Percentiles rank a stretch among this genome's conserved stretches.
Evolutionary conservation across 2,113 vertebrate genomes (phyloP).

Genomic region (Dicrurus megarhynchus): DNA sequence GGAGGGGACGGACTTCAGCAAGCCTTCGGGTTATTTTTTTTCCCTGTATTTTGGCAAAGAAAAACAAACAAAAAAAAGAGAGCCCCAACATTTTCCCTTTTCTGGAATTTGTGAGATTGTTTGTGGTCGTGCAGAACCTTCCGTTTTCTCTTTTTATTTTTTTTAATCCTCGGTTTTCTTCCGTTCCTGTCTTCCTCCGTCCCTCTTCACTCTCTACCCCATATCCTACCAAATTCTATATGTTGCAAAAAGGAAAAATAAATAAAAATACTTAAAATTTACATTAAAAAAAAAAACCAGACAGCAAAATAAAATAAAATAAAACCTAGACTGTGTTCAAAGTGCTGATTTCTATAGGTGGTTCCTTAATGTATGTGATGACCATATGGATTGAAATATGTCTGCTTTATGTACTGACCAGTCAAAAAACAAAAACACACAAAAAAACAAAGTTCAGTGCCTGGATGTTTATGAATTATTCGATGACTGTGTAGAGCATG

Average conservation of each 20-base stretch:
- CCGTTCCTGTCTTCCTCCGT: neutral
- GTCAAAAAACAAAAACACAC: slow-evolving; percentile 75
- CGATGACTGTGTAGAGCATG: slow-evolving; percentile 92
- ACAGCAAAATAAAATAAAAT: slow-evolving; percentile 65
- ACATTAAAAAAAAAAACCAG: slow-evolving; percentile 27
- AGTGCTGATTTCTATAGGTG: slow-evolving; percentile 89
- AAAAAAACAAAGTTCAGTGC: slow-evolving; percentile 85
- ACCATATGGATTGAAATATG: slow-evolving; percentile 84
- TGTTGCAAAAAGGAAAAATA: slow-evolving; percentile 76
- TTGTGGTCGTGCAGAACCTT: slow-evolving; percentile 78
- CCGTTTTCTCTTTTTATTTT: neutral
- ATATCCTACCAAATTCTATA: slow-evolving; percentile 41
- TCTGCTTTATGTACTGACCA: slow-evolving; percentile 88
- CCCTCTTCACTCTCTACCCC: slow-evolving; percentile 21
- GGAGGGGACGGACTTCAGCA: neutral
- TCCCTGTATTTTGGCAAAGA: slow-evolving; percentile 35
- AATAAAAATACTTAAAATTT: slow-evolving; percentile 23
- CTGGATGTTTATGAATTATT: slow-evolving; percentile 94
- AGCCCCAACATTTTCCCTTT: slow-evolving; percentile 40
- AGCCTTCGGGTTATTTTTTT: neutral
- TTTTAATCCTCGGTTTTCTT: neutral
- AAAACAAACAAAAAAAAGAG: neutral
- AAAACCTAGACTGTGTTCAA: slow-evolving; percentile 83
- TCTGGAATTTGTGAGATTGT: slow-evolving; percentile 80
- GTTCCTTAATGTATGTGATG: slow-evolving; percentile 88